Evolutionary conservation across 2,113 vertebrate species (phyloP), one percentile per base, ranked within the genome.

Genomic region (Caranx ignobilis): DNA sequence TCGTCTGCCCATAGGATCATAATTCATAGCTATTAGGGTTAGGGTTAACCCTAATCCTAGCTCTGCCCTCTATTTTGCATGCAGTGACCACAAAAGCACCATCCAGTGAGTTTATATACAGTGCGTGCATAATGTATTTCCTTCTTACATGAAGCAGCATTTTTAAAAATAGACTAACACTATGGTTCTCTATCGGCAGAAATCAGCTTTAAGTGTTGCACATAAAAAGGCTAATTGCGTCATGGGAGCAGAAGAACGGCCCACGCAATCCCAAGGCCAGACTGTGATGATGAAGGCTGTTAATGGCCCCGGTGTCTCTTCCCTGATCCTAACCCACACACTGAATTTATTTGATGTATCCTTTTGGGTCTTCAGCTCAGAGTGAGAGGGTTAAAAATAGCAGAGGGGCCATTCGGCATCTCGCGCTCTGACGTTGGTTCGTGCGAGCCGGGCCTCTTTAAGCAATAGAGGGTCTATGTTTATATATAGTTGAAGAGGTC

Each of bases 211-310:
- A 72, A 89, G 71, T 80, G 87, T 91, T 86, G 88, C 84, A 73
- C 69, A 88, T 69, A 85, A 87, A 92, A 91, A 86, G 87, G 59
- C 86, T 89, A 86, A 93, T 83, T 90, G 88, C 92, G 88, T 95
- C 91, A 94, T 84, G 77, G 88, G 74, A 90, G 88, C 84, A 87
- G 86, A 91, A 89, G 89, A 87, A 67, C 82, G 12, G 50, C 92
- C 92, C 86, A 94, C 90, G 63, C 91, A 87, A 79, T 89, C 84
- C 79, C 76, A 84, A 86, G 81, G 77, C 91, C 78, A 88, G 89
- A 91, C 87, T 74, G 89, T 73, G 82, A 86, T 73, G 82, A 86
- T 57, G 73, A 90, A 78, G 88, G 76, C 84, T 89, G 89, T 90
- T 89, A 90, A 90, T 85, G 88, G 87, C 74, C 87, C 78, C 83